A percentile compares a stretch with the other conserved stretches of the same genome.
Conservation (phyloP, 35 echinoderm and acorn worm species). For the Heliocidaris erythrogramma region DNA sequence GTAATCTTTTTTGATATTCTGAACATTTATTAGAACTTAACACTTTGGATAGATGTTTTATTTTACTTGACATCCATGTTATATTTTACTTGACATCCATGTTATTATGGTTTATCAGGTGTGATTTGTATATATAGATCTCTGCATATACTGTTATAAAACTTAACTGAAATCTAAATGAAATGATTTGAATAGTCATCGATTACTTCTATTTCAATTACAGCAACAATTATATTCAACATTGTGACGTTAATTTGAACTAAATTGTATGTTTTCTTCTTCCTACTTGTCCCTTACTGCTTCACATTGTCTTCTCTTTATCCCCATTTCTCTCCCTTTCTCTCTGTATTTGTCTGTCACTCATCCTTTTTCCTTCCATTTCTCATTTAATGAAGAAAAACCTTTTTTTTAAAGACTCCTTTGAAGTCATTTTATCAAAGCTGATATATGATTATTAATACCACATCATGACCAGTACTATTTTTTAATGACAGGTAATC, state of each 20-base stretch:
- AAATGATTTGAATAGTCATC: not conserved
- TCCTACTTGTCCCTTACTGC: not conserved
- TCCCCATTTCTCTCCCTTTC: not conserved
- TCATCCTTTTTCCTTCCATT: not conserved
- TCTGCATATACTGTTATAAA: not conserved
- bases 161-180: not conserved
- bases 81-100: not conserved
- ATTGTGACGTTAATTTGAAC: not conserved
- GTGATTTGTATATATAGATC: not conserved
- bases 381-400: not conserved
- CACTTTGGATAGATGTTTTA: too few relatives aligned
- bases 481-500: not conserved
- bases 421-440: not conserved
- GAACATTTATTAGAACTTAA: too few relatives aligned
- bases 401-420: too few relatives aligned
- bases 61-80: not conserved
- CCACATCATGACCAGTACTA: not conserved
- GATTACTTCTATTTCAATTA: not conserved
- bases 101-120: not conserved
- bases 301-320: not conserved
- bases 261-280: not conserved
- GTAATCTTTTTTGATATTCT: too few relatives aligned
- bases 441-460: not conserved
- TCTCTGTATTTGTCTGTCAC: not conserved
- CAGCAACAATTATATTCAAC: not conserved